These are phyloP conservation scores for Chloebia gouldiae DNA, from an alignment of 2,113 vertebrate species.

Conservation along the genomic window DNA sequence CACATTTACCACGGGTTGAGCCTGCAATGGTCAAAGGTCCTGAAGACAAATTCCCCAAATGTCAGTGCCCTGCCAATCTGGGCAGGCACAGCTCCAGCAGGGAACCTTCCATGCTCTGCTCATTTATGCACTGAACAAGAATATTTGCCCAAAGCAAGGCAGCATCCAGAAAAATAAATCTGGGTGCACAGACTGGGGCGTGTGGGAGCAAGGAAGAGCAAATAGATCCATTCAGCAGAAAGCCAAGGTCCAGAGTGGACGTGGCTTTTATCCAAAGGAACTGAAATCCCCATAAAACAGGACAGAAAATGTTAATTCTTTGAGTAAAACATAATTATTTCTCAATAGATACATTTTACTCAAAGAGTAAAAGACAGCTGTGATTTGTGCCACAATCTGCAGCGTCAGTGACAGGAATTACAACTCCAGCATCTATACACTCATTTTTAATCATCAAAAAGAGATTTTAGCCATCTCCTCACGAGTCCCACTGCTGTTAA, in stretches of 20 bases:
- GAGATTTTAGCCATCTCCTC: not conserved
- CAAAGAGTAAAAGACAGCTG: too few species aligned
- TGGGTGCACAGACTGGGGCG: not conserved
- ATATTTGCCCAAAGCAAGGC: not conserved
- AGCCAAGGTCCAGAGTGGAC: rapidly evolving
- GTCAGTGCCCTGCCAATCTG: not conserved
- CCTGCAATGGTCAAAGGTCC: not conserved
- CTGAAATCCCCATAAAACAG: rapidly evolving
- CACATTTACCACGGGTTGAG: not conserved
- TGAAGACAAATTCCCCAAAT: conserved; percentile 11
- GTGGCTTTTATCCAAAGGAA: not conserved
- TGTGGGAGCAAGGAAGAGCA: not conserved
- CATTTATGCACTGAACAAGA: not conserved
- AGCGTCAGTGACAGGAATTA: not conserved
- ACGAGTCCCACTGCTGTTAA: not conserved
- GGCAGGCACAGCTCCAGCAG: not conserved
- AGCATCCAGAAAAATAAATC: not conserved
- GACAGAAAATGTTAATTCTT: not conserved
- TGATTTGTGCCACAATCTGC: not conserved
- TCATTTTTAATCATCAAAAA: not conserved
- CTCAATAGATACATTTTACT: not conserved
- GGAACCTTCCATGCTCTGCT: not conserved
- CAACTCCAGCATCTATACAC: not conserved
- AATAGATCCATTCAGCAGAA: not conserved
- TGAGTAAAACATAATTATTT: rapidly evolving